Evolutionary conservation across 1,140 invertebrate species (phyloP).

Genomic region (Macrosteles quadrilineatus): DNA sequence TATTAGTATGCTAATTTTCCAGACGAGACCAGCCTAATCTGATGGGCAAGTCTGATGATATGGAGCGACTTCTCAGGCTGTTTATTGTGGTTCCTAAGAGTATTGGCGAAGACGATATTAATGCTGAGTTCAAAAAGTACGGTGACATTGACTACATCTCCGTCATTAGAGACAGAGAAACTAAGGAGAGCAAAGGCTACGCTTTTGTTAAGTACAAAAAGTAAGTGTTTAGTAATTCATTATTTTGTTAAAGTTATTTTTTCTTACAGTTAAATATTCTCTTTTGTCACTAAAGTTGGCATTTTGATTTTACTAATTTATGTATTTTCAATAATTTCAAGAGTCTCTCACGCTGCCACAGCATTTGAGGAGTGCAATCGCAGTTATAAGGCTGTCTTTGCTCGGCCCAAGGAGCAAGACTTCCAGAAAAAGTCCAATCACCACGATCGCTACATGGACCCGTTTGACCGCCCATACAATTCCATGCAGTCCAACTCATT

Average conservation of each 20-base stretch:
- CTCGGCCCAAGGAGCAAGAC: slow-evolving; percentile 74
- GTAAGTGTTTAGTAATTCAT: slow-evolving; percentile 51
- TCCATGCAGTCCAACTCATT: neutral
- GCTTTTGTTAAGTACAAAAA: slow-evolving; percentile 87
- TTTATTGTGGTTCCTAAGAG: slow-evolving; percentile 88
- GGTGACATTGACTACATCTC: slow-evolving; percentile 82
- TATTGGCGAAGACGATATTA: slow-evolving; percentile 75
- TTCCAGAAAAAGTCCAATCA: neutral
- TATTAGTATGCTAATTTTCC: too few relatives aligned
- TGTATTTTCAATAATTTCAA: too few relatives aligned
- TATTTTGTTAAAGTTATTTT: too few relatives aligned
- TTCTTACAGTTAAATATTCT: too few relatives aligned
- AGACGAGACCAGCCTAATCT: slow-evolving; percentile 64
- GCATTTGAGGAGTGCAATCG: slow-evolving; percentile 88
- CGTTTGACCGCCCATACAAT: neutral
- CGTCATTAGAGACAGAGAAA: slow-evolving; percentile 78
- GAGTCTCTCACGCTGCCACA: slow-evolving; percentile 80
- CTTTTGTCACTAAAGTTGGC: too few relatives aligned
- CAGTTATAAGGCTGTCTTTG: slow-evolving; percentile 89
- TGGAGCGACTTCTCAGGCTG: slow-evolving; percentile 79
- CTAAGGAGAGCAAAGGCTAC: slow-evolving; percentile 85
- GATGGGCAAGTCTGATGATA: slow-evolving; percentile 74
- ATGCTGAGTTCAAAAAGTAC: slow-evolving; percentile 80
- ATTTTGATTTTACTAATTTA: too few relatives aligned
- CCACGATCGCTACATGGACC: slow-evolving; percentile 15